Evolutionary conservation across 2,113 vertebrate species (phyloP).

Genomic region (Nannobrachium achirus): DNA sequence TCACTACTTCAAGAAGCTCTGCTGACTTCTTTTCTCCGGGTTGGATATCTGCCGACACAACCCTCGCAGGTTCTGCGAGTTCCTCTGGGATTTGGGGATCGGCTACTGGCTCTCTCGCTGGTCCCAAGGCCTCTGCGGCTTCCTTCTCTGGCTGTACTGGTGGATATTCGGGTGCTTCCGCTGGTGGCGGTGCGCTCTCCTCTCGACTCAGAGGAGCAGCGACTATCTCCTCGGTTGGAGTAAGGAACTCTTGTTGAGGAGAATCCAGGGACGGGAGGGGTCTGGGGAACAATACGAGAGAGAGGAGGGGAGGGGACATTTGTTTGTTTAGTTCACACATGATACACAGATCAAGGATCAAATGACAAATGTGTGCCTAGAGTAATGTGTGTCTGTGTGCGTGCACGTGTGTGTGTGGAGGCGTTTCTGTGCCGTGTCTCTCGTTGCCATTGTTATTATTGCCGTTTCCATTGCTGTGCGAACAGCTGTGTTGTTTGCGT

Average conservation of each 20-base stretch:
- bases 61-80: constrained; percentile 12
- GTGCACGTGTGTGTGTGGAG: constrained; percentile 16
- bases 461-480: constrained; percentile 35
- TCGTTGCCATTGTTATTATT: neutral
- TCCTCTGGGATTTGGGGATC: constrained; percentile 15
- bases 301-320: constrained; percentile 30
- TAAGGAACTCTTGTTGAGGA: constrained; percentile 71
- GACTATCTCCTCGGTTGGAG: constrained; percentile 69
- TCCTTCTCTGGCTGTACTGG: constrained; percentile 11
- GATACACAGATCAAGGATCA: constrained; percentile 32
- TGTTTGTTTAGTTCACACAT: constrained; percentile 55
- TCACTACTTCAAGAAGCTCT: neutral
- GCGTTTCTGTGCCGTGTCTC: neutral
- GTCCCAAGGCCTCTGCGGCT: neutral
- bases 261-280: constrained; percentile 72
- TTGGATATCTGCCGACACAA: neutral
- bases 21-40: neutral
- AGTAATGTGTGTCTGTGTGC: too few relatives aligned
- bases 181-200: constrained; percentile 29
- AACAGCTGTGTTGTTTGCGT: constrained; percentile 29
- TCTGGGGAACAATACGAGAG: constrained; percentile 61
- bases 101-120: neutral
- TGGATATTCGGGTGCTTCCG: constrained; percentile 28
- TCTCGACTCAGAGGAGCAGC: constrained; percentile 38
- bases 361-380: constrained; percentile 35